Percentiles rank a stretch among this genome's conserved stretches.
phyloP scores from a whole-genome alignment of 2,113 vertebrate genomes.

The Elachura formosa region DNA sequence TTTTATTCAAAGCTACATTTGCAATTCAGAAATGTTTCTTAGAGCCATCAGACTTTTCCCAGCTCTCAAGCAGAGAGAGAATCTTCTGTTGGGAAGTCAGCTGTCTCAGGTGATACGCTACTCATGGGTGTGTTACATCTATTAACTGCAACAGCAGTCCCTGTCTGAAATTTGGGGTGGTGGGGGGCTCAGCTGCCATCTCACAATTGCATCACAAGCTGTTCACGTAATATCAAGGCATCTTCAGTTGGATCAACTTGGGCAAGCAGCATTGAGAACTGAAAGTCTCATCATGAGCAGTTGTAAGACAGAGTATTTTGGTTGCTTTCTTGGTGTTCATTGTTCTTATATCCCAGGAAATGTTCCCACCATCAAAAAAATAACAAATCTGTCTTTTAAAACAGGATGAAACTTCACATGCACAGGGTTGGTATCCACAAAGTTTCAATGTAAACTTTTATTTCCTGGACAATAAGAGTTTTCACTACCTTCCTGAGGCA shows the following conservation, averaged over 20 bases:
- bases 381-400: not conserved
- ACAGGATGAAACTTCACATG: not conserved
- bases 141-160: not conserved
- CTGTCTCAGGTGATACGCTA: not conserved
- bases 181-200: not conserved
- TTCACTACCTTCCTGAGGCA: not conserved
- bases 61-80: not conserved
- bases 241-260: not conserved
- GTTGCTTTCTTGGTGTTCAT: not conserved
- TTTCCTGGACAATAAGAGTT: not conserved
- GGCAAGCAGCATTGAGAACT: not conserved
- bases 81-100: rapidly evolving
- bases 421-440: not conserved
- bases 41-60: not conserved
- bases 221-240: not conserved
- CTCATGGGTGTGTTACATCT: not conserved
- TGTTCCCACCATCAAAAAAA: not conserved
- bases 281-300: not conserved
- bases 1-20: not conserved
- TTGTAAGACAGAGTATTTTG: not conserved
- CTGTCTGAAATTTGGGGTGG: not conserved
- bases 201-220: not conserved
- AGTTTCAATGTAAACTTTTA: not conserved
- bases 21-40: not conserved
- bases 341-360: not conserved